phyloP scores from a whole-genome alignment of 2,113 vertebrate species.

The Mixornis gularis region DNA sequence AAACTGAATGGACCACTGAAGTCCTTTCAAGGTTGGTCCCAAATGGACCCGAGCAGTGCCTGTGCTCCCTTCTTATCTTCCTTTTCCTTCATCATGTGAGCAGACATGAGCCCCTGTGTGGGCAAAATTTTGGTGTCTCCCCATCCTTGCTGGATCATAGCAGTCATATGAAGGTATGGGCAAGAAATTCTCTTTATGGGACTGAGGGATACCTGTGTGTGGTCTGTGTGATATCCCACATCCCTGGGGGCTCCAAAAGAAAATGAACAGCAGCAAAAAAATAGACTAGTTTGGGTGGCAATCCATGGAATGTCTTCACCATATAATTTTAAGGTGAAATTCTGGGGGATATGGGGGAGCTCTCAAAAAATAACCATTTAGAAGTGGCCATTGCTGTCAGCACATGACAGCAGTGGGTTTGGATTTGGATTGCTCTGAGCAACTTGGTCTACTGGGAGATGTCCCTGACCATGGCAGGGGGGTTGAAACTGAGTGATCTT shows the following conservation, averaged over 20 bases:
- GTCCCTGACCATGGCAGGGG: background rate
- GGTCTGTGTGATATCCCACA: background rate
- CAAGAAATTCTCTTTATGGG: background rate
- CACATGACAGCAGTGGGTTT: background rate
- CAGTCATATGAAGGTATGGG: fast-evolving
- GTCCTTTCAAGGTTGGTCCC: background rate
- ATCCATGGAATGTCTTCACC: background rate
- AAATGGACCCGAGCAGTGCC: background rate
- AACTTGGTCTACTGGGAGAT: background rate
- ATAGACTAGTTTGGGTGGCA: fast-evolving
- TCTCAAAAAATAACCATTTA: background rate
- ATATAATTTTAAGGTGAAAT: background rate
- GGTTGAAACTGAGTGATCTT: background rate
- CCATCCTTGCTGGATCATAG: background rate
- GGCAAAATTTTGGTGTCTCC: background rate
- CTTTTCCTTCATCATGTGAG: background rate
- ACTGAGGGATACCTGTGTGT: fast-evolving
- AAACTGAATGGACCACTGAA: background rate
- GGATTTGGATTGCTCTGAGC: background rate
- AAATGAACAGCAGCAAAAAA: background rate
- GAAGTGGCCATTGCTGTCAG: background rate
- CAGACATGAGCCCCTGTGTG: background rate
- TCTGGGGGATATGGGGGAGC: fast-evolving
- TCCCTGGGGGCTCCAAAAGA: background rate
- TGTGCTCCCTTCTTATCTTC: background rate